These are phyloP conservation scores for Octopus bimaculoides DNA, from an alignment of 1,140 invertebrate species.

Conservation along the genomic window DNA sequence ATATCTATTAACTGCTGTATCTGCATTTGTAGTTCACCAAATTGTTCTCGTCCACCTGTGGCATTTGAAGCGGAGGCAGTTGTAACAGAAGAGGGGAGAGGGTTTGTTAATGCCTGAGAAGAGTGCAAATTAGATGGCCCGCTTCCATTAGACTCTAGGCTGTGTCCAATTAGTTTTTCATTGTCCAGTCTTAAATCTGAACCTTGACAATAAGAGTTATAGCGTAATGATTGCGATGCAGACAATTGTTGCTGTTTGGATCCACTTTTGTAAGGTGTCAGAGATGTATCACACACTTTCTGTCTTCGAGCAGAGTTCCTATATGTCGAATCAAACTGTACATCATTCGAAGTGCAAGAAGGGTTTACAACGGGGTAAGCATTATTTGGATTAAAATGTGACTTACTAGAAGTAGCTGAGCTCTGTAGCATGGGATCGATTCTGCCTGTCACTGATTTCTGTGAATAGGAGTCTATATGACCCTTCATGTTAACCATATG, in stretches of 20 bases:
- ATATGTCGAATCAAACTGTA: neutral
- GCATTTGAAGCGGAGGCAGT: neutral
- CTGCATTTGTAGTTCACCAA: slow-evolving; percentile 28
- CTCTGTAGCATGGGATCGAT: neutral
- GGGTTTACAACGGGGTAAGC: neutral
- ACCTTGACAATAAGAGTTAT: slow-evolving; percentile 11
- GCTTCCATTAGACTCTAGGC: slow-evolving; percentile 6
- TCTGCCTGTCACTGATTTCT: neutral
- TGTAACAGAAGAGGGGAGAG: neutral
- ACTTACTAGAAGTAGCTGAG: neutral
- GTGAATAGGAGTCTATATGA: neutral
- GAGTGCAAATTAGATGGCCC: neutral
- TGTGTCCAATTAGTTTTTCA: neutral
- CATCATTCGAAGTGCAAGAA: neutral
- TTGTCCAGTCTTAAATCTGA: neutral
- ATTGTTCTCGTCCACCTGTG: slow-evolving; percentile 24
- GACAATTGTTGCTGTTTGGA: neutral
- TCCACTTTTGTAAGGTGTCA: neutral
- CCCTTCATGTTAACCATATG: neutral
- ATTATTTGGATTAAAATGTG: slow-evolving; percentile 5
- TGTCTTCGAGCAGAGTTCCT: neutral
- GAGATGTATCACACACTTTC: neutral
- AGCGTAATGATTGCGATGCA: neutral
- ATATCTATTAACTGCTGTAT: slow-evolving; percentile 26
- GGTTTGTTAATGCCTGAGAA: neutral